phyloP scores from a whole-genome alignment of 1,140 invertebrate genomes.

The Pinna nobilis region DNA sequence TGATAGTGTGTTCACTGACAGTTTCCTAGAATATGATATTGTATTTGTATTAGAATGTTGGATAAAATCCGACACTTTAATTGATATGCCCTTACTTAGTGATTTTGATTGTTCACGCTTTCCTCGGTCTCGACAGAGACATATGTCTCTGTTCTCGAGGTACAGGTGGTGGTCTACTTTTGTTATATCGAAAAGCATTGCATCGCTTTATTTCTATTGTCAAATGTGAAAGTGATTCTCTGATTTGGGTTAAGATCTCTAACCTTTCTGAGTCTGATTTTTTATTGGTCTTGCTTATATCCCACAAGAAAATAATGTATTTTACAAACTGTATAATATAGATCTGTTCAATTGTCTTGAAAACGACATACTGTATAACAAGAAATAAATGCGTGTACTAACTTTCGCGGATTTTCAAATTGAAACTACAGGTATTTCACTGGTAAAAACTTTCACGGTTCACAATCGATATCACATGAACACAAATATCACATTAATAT shows the following conservation, averaged over 20 bases:
- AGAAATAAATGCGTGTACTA: too few relatives aligned
- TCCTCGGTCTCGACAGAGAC: too few relatives aligned
- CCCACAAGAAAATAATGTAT: background rate
- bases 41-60: conserved; percentile 11
- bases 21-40: background rate
- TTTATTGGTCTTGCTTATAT: background rate
- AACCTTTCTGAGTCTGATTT: background rate
- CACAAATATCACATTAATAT: too few relatives aligned
- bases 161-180: background rate
- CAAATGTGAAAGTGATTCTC: background rate
- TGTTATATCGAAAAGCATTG: background rate
- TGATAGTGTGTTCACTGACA: background rate
- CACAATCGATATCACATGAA: too few relatives aligned
- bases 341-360: background rate
- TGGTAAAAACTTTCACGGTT: too few relatives aligned
- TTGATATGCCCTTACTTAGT: background rate
- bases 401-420: too few relatives aligned
- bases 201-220: background rate
- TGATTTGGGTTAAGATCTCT: conserved; percentile 1
- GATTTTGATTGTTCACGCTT: background rate
- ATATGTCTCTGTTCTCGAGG: too few relatives aligned
- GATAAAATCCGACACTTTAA: background rate
- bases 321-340: background rate
- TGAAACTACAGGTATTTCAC: background rate
- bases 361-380: too few relatives aligned